phyloP scores from a whole-genome alignment of 2,797 vertebrate genomes.

The Scyliorhinus canicula region DNA sequence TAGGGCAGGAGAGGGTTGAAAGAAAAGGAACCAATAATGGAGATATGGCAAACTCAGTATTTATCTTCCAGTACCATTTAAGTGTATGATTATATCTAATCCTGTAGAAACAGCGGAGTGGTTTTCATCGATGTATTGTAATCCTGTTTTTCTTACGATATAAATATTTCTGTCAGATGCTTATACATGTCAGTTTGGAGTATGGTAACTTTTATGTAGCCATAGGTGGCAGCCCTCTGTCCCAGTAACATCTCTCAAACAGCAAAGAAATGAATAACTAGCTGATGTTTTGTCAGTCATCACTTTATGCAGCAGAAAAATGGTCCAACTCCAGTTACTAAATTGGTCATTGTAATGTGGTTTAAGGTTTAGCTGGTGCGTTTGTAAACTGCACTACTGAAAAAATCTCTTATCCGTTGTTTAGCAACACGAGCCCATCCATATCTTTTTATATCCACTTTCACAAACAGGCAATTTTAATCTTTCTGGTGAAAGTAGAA shows the following conservation, averaged over 20 bases:
- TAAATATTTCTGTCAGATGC: neutral
- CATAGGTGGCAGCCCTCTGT: neutral
- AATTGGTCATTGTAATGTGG: neutral
- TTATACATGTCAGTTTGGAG: neutral
- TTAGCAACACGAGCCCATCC: neutral
- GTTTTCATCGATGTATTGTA: neutral
- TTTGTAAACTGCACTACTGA: neutral
- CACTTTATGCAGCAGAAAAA: neutral
- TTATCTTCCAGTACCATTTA: neutral
- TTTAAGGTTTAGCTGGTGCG: neutral
- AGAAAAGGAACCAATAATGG: neutral
- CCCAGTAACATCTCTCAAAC: neutral
- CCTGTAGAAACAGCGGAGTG: neutral
- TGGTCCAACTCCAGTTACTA: neutral
- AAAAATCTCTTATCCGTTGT: neutral
- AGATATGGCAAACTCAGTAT: conserved; percentile 25
- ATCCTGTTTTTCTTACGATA: neutral
- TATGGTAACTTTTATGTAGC: neutral
- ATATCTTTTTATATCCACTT: no score
- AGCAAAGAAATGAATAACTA: neutral
- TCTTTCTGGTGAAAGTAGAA: neutral
- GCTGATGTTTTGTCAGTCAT: neutral
- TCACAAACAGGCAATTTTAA: neutral
- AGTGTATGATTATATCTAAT: neutral
- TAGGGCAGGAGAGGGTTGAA: neutral